Evolutionary conservation across 2,888 invertebrate genomes (phyloP), one percentile per base, ranked within the genome.

Genomic region (Scelioninae gen. 2): DNA sequence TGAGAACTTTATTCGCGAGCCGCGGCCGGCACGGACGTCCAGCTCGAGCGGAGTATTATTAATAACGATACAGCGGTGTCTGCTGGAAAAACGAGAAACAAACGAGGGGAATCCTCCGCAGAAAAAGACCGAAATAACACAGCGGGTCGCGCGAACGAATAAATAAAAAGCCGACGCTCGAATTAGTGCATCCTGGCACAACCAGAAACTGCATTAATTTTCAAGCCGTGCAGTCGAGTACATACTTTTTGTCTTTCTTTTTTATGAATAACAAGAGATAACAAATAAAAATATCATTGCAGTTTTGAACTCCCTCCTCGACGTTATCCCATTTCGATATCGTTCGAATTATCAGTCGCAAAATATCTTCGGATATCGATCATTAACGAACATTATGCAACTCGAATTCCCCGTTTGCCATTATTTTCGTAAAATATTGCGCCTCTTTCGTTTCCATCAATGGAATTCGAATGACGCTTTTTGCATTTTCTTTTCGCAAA

Each of bases 201-300:
- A 78, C 79, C 80, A 80, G 79, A 74, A 78, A 78, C 77, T 77
- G 77, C 78, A 80, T 78, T 78, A 78, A 77, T 80, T 78, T 80
- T 37, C 74, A 67, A 67, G 61, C 76, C 57, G 63, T 50, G 61
- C 55, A 65, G 60, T 53, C 25, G 31, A 48, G 19, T 67, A 55
- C 67, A 60, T 53, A 63, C n/a, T 61, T 70, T 60, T 55, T 63
- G 5, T 35, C 35, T 35, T 35, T 46, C n/a, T n/a, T n/a, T 46
- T 71, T 57, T 71, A 33, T 53, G 46, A 58, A 57, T 57, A 53
- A 61, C 39, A 61, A 61, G 61, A 61, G 31, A 55, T 53, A 61
- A 61, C 55, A 55, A 53, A 53, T 61, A 55, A 53, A 55, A 61
- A 69, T 69, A 55, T 41, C 61, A 61, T 55, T 61, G 35, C 35